These are phyloP conservation scores for Sarcophaga variegata DNA, from an alignment of 2,888 invertebrate genomes.

Conservation along the genomic window DNA sequence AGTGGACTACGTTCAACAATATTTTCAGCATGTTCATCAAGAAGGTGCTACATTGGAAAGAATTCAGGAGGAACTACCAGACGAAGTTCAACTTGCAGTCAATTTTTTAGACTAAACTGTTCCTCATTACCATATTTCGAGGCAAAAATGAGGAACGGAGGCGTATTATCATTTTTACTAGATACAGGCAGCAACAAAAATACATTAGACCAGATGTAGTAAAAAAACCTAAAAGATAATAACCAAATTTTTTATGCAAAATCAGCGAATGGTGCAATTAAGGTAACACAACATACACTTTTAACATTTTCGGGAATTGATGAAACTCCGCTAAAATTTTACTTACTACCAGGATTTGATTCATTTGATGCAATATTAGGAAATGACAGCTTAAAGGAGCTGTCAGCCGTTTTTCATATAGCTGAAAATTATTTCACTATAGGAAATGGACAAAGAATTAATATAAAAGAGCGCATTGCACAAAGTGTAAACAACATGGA, in stretches of 20 bases:
- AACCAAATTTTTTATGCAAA: too few relatives aligned
- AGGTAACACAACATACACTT: not conserved
- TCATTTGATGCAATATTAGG: slow-evolving; percentile 17
- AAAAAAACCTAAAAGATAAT: not conserved
- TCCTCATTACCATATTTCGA: not conserved
- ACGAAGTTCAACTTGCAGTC: not conserved
- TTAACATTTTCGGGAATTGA: not conserved
- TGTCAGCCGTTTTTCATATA: too few relatives aligned
- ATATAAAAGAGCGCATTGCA: too few relatives aligned
- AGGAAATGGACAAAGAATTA: too few relatives aligned
- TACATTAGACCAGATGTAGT: slow-evolving; percentile 1
- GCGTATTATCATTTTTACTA: not conserved
- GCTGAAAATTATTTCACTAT: too few relatives aligned
- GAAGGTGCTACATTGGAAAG: not conserved
- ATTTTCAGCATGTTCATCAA: not conserved
- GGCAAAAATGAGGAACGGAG: slow-evolving; percentile 2
- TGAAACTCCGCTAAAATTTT: slow-evolving; percentile 36
- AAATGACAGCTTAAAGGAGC: too few relatives aligned
- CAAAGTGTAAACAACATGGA: too few relatives aligned
- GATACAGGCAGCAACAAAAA: slow-evolving; percentile 15
- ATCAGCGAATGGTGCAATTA: too few relatives aligned
- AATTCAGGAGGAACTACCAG: too few relatives aligned
- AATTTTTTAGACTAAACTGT: not conserved
- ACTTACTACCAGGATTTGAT: slow-evolving; percentile 32
- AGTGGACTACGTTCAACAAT: not conserved